Evolutionary conservation across 2,797 vertebrate species (phyloP).

Genomic region (Clarias pachynema): DNA sequence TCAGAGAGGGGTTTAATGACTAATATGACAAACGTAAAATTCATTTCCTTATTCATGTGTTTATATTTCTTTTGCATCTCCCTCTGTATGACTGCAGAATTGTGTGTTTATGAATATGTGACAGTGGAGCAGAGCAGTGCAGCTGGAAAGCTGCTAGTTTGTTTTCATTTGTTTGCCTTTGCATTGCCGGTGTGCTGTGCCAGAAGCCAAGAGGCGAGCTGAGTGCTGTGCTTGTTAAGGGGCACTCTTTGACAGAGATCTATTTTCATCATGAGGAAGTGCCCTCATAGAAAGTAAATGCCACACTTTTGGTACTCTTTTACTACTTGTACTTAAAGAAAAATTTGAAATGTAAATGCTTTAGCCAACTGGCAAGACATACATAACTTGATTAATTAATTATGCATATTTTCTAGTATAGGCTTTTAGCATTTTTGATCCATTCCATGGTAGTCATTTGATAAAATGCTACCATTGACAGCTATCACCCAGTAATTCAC

Average conservation of each 20-base stretch:
- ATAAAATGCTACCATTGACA: background rate
- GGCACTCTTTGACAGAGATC: background rate
- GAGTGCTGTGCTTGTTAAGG: conserved; percentile 16
- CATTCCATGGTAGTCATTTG: background rate
- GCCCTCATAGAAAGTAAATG: background rate
- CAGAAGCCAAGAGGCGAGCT: background rate
- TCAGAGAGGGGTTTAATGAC: background rate
- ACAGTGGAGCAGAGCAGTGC: conserved; percentile 7
- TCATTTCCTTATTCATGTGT: background rate
- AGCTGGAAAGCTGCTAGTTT: conserved; percentile 8
- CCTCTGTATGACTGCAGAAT: conserved; percentile 1
- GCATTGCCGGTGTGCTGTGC: background rate
- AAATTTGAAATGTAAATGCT: background rate
- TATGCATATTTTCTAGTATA: background rate
- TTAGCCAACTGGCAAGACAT: background rate
- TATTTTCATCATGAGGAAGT: conserved; percentile 6
- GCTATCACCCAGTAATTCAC: background rate
- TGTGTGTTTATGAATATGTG: background rate
- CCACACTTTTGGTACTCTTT: no score
- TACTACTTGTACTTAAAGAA: background rate
- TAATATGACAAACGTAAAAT: background rate
- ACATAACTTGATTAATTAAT: background rate
- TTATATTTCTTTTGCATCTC: background rate
- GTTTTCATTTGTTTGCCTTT: conserved; percentile 7
- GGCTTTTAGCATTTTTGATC: background rate